phyloP scores from a whole-genome alignment of 2,797 vertebrate genomes.

The Tapera naevia region DNA sequence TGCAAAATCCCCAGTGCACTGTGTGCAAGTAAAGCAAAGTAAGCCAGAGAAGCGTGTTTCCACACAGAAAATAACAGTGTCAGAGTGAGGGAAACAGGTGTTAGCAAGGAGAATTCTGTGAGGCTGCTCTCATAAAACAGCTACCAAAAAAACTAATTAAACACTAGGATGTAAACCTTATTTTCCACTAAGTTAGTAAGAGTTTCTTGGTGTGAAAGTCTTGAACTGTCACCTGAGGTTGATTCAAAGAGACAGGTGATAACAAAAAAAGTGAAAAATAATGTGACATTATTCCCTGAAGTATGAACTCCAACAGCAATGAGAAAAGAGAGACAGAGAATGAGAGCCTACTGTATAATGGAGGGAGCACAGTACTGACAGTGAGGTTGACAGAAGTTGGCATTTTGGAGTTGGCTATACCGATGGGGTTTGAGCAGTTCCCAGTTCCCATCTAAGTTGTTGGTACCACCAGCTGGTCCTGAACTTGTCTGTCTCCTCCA shows the following conservation, averaged over 20 bases:
- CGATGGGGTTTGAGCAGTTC: neutral
- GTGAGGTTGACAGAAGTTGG: neutral
- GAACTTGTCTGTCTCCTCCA: neutral
- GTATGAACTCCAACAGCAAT: neutral
- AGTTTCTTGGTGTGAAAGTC: neutral
- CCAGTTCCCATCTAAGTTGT: neutral
- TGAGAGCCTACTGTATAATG: neutral
- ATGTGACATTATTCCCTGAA: constrained; percentile 37
- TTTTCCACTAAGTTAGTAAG: neutral
- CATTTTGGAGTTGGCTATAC: neutral
- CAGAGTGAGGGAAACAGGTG: neutral
- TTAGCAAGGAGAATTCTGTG: neutral
- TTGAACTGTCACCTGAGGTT: neutral
- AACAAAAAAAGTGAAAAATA: constrained; percentile 47
- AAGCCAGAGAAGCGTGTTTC: neutral
- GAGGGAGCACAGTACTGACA: neutral
- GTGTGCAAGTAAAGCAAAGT: neutral
- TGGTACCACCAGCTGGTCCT: neutral
- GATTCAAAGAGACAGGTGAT: constrained; percentile 52
- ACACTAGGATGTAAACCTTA: neutral
- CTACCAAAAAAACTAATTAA: neutral
- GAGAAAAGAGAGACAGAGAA: neutral
- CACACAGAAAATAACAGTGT: neutral
- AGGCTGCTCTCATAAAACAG: neutral
- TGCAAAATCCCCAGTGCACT: neutral